Conservation (phyloP, 1,140 invertebrate genomes). For the Glossosoma conforme region DNA sequence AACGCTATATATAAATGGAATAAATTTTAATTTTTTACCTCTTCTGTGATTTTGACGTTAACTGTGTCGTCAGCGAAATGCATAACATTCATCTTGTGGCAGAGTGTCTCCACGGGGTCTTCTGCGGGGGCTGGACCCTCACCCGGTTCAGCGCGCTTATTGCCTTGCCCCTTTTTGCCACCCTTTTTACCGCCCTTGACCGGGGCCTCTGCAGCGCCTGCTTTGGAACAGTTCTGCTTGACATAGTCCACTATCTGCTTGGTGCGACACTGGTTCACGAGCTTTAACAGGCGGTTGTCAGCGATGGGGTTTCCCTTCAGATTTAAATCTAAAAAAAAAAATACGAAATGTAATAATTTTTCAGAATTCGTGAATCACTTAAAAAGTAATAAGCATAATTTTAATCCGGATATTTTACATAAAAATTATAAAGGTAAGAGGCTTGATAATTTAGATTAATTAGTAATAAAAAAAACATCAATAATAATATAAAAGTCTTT, state of each 20-base stretch:
- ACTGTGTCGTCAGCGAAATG: slow-evolving; percentile 52
- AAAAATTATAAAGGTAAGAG: no score
- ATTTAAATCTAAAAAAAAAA: slow-evolving; percentile 49
- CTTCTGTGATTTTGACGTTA: slow-evolving; percentile 52
- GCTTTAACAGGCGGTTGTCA: slow-evolving; percentile 66
- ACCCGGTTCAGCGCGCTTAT: slow-evolving; percentile 16
- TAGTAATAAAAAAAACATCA: no score
- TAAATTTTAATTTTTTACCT: no score
- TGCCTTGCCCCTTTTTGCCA: slow-evolving; percentile 38
- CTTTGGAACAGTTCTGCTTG: slow-evolving; percentile 54
- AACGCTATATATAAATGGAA: no score
- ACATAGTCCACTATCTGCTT: slow-evolving; percentile 68
- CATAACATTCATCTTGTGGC: slow-evolving; percentile 45
- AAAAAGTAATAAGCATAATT: not conserved
- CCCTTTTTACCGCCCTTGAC: slow-evolving; percentile 41
- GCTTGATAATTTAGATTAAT: no score
- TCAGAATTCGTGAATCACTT: not conserved
- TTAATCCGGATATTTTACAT: not conserved
- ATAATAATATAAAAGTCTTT: no score
- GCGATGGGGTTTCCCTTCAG: slow-evolving; percentile 67
- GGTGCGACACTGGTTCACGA: slow-evolving; percentile 63
- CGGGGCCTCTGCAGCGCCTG: slow-evolving; percentile 35
- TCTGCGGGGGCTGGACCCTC: slow-evolving; percentile 33
- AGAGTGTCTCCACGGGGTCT: slow-evolving; percentile 27
- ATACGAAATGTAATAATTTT: not conserved